Base-by-base conservation (phyloP, 1,140 invertebrate species). In the Trachymyrmex cornetzi region DNA sequence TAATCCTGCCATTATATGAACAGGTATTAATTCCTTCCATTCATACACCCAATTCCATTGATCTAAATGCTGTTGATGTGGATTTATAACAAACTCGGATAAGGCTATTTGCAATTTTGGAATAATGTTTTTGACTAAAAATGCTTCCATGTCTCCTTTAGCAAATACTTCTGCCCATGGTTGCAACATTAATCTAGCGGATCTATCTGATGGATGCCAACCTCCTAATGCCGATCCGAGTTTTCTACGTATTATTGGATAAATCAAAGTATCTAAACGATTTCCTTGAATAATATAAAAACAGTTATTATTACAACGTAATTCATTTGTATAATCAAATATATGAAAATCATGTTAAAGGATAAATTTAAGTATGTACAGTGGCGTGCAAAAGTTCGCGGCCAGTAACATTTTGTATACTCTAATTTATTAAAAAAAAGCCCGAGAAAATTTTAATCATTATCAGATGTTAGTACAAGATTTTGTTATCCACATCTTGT, bases 161-260 rank as follows among this genome's bases (percentile, higher is more conserved):
- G 97, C 96, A 89, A 99, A 98, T 0, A 99, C 98, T 69, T 96
- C 94, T n/a, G 97, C 95, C 99, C 99, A 99, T 1, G 99, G 99
- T 86, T 97, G 96, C 1, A 99, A 96, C 95, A 99, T 98, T n/a
- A 98, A 96, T 89, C 98, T 97, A 0, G 99, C 99, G 2, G 99
- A 99, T 67, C 97, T 96, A 95, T 99, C 99, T 0, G 97, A 98
- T 5, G 99, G 98, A 95, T 98, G 97, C 99, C 99, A 99, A 48
- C 97, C 97, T 0, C 96, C 96, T 50, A 99, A 95, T 19, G 99
- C 99, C 53, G 96, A 96, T 48, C 98, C 97, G 11, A 99, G 95
- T 94, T 99, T 99, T 27, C 98, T 97, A 69, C 99, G 96, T 85
- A 99, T 98, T 34, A 97, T 97, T n/a, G 98, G 98, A 96, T 99